Base-by-base conservation (phyloP, 2,888 invertebrate species). In the Ptychoptera contaminata region DNA sequence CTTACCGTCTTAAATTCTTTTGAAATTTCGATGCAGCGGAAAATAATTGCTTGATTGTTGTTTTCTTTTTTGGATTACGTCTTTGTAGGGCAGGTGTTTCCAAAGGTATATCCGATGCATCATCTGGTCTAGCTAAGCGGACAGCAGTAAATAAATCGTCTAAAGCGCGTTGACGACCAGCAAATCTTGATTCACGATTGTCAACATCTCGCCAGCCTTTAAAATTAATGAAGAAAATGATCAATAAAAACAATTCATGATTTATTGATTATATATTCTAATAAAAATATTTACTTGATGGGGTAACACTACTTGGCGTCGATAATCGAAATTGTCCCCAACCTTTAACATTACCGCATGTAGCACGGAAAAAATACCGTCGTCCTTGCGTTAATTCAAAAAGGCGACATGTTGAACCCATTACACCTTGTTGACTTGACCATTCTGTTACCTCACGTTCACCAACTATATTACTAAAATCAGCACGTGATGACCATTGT, bases 1-100 rank as follows among this genome's bases (percentile, higher is more conserved):
- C 55, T 49, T 61, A 83, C 84, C 84, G 78, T 59, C 86, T 74
- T 48, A 96, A 69, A 57, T 84, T 82, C 65, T 94, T 96, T 64
- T 94, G 93, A 61, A 97, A 96, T 69, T 96, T 97, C 58, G 92
- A 90, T 43, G 93, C 87, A 9, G 92, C 90, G 0, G 92, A 87
- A 67, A 97, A 97, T 35, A 97, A 72, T 58, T 94, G 92, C 51
- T 93, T 83, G 49, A 97, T 88, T 45, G 86, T 84, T 34, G 86
- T 84, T 52, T 85, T 85, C 65, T 86, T 87, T 67, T 87, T 86
- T 53, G 82, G 76, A 56, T 82, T 78, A 47, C 82, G 73, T 23
- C 85, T 69, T 52, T 78, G 78, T 38, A 74, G 68, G 12, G 72
- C 70, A 10, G 74, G 70, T 0, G 76, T 72, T 52, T 80, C 80